Evolutionary conservation across 2,888 invertebrate species (phyloP), one percentile per base, ranked within the genome.

Genomic region (Agrotis ipsilon): DNA sequence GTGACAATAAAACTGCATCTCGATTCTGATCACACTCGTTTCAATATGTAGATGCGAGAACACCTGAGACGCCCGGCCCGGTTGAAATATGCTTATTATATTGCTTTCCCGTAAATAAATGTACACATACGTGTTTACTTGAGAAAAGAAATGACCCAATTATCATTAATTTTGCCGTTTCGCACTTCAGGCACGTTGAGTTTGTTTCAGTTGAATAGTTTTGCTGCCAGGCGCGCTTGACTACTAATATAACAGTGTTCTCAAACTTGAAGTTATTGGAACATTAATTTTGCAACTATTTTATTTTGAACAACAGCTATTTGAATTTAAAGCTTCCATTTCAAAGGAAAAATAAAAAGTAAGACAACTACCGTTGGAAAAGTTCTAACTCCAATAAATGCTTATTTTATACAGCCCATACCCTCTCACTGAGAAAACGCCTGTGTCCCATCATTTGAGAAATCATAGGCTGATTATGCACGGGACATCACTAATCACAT

Each of bases 1-100:
- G 91, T 93, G 93, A 94, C 94, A 95, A 94, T 95, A 95, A 96
- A 95, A 95, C 90, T 96, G 95, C 96, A 95, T 95, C 92, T 92
- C 94, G 91, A 94, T 96, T 94, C 95, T 92, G 94, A 94, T 94
- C 95, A 94, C 94, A 95, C 91, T 89, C 93, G 91, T 92, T 93
- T 90, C 94, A 90, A 94, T 95, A 94, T 95, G 94, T 94, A 92
- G 91, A 93, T 91, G 90, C 89, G 91, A 87, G 89, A 89, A 87
- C 96, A 95, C 94, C 95, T 95, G 96, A 90, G 95, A 90, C 94
- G 85, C 87, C 87, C 87, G 86, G 87, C 86, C 87, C 89, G 86
- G 87, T 89, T 92, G 92, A 93, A 92, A 94, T 92, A 94, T 93
- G 89, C 92, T 94, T 94, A 94, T 93, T 91, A 94, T 93, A 94